These are phyloP conservation scores for Triops longicaudatus DNA, from an alignment of 1,140 invertebrate species.

Conservation along the genomic window DNA sequence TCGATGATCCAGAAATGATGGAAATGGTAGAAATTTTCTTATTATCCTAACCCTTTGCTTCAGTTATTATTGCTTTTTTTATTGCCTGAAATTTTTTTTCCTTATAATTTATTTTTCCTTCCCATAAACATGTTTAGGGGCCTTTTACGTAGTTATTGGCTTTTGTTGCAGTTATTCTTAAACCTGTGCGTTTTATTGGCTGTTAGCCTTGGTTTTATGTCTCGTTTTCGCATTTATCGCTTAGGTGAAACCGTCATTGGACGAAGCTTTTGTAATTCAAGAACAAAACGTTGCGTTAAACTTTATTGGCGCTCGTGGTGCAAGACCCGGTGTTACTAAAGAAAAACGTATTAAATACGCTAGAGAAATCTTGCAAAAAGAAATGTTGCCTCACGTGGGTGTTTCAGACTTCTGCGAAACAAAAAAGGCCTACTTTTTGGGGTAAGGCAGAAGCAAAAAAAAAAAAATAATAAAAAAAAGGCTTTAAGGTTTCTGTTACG, in stretches of 20 bases:
- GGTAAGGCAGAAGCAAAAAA: too few relatives aligned
- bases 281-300: conserved; percentile 97
- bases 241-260: conserved; percentile 81
- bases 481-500: conserved; percentile 29
- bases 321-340: conserved; percentile 92
- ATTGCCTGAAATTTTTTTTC: conserved; percentile 16
- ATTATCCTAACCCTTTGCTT: background rate
- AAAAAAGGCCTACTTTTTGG: conserved; percentile 96
- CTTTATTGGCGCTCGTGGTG: conserved; percentile 94
- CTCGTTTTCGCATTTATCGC: background rate
- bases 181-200: too few relatives aligned
- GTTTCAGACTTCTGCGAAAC: conserved; percentile 99
- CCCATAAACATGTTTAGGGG: background rate
- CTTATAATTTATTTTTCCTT: background rate
- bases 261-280: conserved; percentile 99
- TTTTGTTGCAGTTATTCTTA: too few relatives aligned
- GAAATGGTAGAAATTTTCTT: conserved; percentile 65
- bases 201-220: too few relatives aligned
- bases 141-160: too few relatives aligned
- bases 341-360: conserved; percentile 99
- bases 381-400: conserved; percentile 98
- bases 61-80: conserved; percentile 25
- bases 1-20: conserved; percentile 99
- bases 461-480: too few relatives aligned
- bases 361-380: conserved; percentile 96